Conservation (phyloP, 2,888 invertebrate species). For the Ectemnius lituratus region DNA sequence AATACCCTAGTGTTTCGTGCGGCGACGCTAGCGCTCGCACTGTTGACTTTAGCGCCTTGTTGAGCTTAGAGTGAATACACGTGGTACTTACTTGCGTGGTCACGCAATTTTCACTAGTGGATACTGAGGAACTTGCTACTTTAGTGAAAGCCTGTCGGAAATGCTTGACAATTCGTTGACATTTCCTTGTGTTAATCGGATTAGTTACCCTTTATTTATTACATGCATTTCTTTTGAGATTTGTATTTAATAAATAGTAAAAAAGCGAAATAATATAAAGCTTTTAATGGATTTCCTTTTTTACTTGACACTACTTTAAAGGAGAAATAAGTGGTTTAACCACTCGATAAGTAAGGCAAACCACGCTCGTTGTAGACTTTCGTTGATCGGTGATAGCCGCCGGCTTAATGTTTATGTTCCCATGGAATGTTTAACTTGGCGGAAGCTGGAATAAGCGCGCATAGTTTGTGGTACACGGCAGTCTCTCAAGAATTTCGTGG, state of each 20-base stretch:
- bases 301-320: background rate
- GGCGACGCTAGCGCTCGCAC: too few relatives aligned
- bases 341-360: too few relatives aligned
- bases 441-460: background rate
- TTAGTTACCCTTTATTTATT: background rate
- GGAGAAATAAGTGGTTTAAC: background rate
- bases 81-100: background rate
- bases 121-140: background rate
- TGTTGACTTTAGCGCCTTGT: conserved; percentile 8
- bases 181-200: background rate
- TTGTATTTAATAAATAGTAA: too few relatives aligned
- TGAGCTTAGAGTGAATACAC: background rate
- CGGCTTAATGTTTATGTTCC: too few relatives aligned
- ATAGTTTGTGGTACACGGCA: background rate
- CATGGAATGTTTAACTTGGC: too few relatives aligned
- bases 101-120: background rate
- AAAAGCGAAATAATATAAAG: background rate
- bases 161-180: too few relatives aligned
- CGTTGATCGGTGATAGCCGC: too few relatives aligned
- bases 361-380: too few relatives aligned
- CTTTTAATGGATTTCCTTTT: background rate
- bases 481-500: background rate
- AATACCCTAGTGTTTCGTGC: too few relatives aligned
- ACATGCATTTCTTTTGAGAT: background rate
- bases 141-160: too few relatives aligned